Evolutionary conservation across 2,113 vertebrate species (phyloP), one percentile per base, ranked within the genome.

Genomic region (Myxocyprinus asiaticus): DNA sequence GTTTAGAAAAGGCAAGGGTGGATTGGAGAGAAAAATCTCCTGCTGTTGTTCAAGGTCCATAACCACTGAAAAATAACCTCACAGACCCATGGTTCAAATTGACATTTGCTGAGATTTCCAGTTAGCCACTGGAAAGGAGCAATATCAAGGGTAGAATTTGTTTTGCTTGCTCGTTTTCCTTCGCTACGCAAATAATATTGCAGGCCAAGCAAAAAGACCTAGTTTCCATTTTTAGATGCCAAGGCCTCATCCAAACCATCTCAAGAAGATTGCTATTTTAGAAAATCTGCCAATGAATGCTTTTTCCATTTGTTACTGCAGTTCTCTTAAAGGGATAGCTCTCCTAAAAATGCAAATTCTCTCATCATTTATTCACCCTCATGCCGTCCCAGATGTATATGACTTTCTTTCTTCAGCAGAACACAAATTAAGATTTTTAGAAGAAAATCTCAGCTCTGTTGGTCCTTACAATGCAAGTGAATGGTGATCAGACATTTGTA

Each of bases 91-190:
- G 56, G 45, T 71, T 64, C 66, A 66, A 76, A 69, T 80, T 76
- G 76, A 59, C 71, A 76, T 71, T 79, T 80, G 51, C 73, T 58
- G 53, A 77, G 44, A 33, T 62, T 55, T 65, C 59, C 50, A 71
- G 62, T 58, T 10, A 64, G 67, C 77, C 48, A 33, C 53, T 50
- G 59, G 48, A 72, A 42, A 59, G 47, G 76, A 5, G 51, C 63
- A 33, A 33, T 33, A 33, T 33, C 22, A 33, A 33, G 22, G 22
- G 22, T 33, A 33, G 22, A 33, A 33, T 33, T 3, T 33, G 1
- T 33, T 33, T 33, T 33, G 22, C 22, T 33, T 33, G 22, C 22
- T 33, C 22, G 3, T 33, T 33, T 33, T 33, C 22, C 22, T 33
- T 33, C 22, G 22, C 22, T 33, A 33, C 42, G 67, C n/a, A 67